phyloP scores from a whole-genome alignment of 2,797 vertebrate genomes.

The Gallinago stenura region DNA sequence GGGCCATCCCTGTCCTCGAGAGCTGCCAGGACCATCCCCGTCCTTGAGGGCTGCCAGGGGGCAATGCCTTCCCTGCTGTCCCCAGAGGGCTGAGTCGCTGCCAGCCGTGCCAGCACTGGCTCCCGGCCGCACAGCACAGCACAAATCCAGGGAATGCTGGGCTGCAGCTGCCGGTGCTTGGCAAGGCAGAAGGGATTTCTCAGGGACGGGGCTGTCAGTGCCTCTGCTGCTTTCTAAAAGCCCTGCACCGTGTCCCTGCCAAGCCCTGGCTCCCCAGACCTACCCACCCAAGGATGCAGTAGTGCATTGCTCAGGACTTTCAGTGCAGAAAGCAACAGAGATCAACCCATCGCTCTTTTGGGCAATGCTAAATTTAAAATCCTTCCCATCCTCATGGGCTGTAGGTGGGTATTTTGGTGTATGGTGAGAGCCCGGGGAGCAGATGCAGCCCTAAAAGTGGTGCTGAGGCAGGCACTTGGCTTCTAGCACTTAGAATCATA shows the following conservation, averaged over 20 bases:
- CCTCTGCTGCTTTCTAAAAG: not conserved
- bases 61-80: not conserved
- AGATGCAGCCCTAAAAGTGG: not conserved
- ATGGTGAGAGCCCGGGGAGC: not conserved
- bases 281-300: not conserved
- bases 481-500: not conserved
- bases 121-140: not conserved
- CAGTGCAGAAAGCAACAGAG: not conserved
- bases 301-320: not conserved
- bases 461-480: not conserved
- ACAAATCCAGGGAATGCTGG: not conserved
- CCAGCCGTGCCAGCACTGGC: not conserved
- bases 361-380: not conserved
- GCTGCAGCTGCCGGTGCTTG: not conserved
- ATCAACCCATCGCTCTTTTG: not conserved
- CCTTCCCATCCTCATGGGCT: not conserved
- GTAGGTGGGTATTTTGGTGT: not conserved
- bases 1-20: no score
- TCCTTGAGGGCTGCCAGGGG: not conserved
- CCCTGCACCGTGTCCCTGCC: not conserved
- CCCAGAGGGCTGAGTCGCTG: not conserved
- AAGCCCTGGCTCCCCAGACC: rapidly evolving
- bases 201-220: rapidly evolving
- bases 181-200: not conserved
- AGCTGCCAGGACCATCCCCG: rapidly evolving